Evolutionary conservation across 1,140 invertebrate species (phyloP), one percentile per base, ranked within the genome.

Genomic region (Neoseiulus cucumeris): DNA sequence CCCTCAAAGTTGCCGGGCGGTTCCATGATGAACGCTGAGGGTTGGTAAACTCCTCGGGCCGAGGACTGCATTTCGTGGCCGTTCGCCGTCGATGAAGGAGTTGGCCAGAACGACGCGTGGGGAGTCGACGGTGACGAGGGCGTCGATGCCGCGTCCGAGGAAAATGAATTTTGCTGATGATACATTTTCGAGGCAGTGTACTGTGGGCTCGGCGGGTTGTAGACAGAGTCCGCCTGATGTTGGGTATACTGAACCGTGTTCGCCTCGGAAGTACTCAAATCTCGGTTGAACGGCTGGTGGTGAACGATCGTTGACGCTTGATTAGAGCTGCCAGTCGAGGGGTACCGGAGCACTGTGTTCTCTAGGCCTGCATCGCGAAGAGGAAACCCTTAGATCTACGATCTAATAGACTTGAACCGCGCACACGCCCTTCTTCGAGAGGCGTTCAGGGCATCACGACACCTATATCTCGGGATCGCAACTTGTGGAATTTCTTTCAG

Each of bases 61-160:
- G 51, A 33, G 14, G 51, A 18, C 14, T 29, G 25, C 25, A 29
- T 29, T 29, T 25, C 51, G 14, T 29, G 51, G 22, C 25, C 25
- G 25, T 59, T 33, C 4, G 51, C 25, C 51, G 51, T 59, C 33
- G 51, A 59, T 25, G 33, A 25, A 1, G 51, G 12, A 17, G 51
- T 25, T 25, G 51, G 25, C 51, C 51, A 59, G 51, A 59, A 59
- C 22, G 22, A 25, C 2, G 25, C 17, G 25, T 59, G 51, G 25
- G 51, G 51, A n/a, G 51, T 59, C 51, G 51, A 59, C 17, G 51
- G 51, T 2, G 51, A 59, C 51, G 51, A 59, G 14, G 51, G 51
- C 22, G 51, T 59, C 22, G 51, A 59, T 2, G 51, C 51, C 22
- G 51, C 51, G 51, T 59, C 51, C 22, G 51, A 59, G 14, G 51